phyloP scores from a whole-genome alignment of 2,113 vertebrate species.

The Pseudolaguvia tuberculata region DNA sequence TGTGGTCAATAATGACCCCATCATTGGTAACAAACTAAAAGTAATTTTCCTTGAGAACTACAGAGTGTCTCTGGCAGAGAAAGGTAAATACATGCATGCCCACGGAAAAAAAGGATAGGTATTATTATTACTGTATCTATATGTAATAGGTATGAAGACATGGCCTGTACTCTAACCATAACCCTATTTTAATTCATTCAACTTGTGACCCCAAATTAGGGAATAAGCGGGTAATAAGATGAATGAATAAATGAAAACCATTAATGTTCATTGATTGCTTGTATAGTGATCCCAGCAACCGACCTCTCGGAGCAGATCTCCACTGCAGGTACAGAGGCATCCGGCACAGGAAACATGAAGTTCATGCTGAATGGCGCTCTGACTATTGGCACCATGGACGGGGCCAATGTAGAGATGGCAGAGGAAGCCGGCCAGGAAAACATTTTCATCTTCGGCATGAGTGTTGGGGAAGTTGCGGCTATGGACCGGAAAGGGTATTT shows the following conservation, averaged over 20 bases:
- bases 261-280: constrained; percentile 6
- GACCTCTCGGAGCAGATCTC: constrained; percentile 97
- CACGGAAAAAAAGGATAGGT: background rate
- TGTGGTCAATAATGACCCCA: constrained; percentile 85
- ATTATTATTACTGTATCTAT: background rate
- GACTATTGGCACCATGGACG: constrained; percentile 97
- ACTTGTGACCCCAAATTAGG: no score
- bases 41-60: constrained; percentile 96
- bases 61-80: constrained; percentile 91
- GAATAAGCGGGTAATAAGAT: no score
- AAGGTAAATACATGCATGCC: constrained; percentile 68
- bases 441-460: constrained; percentile 97
- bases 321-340: constrained; percentile 91
- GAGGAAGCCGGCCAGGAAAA: constrained; percentile 94
- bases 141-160: no score
- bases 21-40: constrained; percentile 85
- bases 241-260: background rate
- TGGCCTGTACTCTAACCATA: no score
- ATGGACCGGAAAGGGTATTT: constrained; percentile 84
- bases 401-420: constrained; percentile 97
- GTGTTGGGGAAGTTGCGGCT: constrained; percentile 79
- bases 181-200: no score
- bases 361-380: constrained; percentile 98
- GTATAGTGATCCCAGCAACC: constrained; percentile 89
- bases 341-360: constrained; percentile 97